Evolutionary conservation across 2,888 invertebrate species (phyloP), one percentile per base, ranked within the genome.

Genomic region (Neoitamus cyanurus): DNA sequence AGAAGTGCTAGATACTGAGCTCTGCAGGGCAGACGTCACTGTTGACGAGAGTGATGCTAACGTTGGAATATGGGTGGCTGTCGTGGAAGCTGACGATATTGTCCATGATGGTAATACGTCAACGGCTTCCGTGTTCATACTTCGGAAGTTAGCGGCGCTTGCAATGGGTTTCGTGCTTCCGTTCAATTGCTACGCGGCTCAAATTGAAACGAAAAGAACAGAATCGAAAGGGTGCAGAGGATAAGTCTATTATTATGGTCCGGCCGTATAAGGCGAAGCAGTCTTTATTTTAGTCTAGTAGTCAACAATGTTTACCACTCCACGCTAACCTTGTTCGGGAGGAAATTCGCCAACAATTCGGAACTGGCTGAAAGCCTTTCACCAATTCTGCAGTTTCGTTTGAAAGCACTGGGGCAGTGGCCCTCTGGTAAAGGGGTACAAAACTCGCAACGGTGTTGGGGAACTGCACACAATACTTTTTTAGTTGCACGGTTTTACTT

Each of bases 81-180:
- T 13, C 80, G 58, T 36, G 46, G 77, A 31, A 30, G 69, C 68
- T 78, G 78, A 46, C 78, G 30, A 25, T 75, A 73, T 72, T 75
- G 72, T 82, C 82, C 82, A 82, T 84, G 73, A 36, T 75, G 73
- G 37, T 84, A 73, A 36, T 30, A 75, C 82, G 73, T 72, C 68
- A 83, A 82, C 75, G 75, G 75, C 73, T 48, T 84, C 84, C 72
- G 73, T 84, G 82, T 82, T 84, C 84, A 84, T 84, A 84, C 25
- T 78, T 84, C 69, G 20, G 48, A 31, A 31, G 34, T 25, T 80
- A 28, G 28, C 31, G 25, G 58, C 20, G 58, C 9, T 58, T 15
- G 20, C 58, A 58, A 15, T 58, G 25, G 11, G 28, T 30, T n/a
- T 80, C 6, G 31, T 80, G 31, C 34, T 28, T 80, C 58, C 58